Percentiles rank a stretch among this genome's conserved stretches.
phyloP scores from a whole-genome alignment of 2,888 invertebrate genomes.

The Caenorhabditis sulstoni region DNA sequence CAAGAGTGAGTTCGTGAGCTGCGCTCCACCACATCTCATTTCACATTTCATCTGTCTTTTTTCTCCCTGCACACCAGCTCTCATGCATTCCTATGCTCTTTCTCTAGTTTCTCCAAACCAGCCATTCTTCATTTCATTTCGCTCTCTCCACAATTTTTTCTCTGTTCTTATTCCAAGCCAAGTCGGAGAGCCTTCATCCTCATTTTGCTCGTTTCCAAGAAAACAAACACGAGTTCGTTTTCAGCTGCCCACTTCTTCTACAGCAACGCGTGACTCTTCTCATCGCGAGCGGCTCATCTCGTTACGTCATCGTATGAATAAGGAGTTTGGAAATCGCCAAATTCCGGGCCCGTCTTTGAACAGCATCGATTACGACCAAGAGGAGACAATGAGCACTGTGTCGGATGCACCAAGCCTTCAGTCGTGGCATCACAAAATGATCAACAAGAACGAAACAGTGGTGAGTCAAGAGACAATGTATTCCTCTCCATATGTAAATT shows the following conservation, averaged over 20 bases:
- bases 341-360: slow-evolving; percentile 2
- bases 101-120: too few relatives aligned
- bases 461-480: too few relatives aligned
- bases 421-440: slow-evolving; percentile 64
- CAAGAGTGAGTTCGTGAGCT: slow-evolving; percentile 16
- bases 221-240: not conserved
- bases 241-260: slow-evolving; percentile 11
- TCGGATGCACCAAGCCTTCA: slow-evolving; percentile 67
- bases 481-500: not conserved
- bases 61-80: too few relatives aligned
- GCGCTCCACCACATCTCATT: not conserved
- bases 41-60: not conserved
- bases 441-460: slow-evolving; percentile 55
- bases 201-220: too few relatives aligned
- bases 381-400: slow-evolving; percentile 62
- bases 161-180: not conserved
- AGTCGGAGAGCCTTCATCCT: too few relatives aligned
- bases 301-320: slow-evolving; percentile 65
- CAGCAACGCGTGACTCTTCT: slow-evolving; percentile 28
- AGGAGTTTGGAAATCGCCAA: slow-evolving; percentile 68
- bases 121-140: not conserved
- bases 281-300: slow-evolving; percentile 64
- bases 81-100: too few relatives aligned
- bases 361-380: slow-evolving; percentile 39
- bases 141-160: not conserved